Percentiles rank a stretch among this genome's conserved stretches.
Evolutionary conservation across 2,113 vertebrate genomes (phyloP).

Genomic region (Procavia capensis): DNA sequence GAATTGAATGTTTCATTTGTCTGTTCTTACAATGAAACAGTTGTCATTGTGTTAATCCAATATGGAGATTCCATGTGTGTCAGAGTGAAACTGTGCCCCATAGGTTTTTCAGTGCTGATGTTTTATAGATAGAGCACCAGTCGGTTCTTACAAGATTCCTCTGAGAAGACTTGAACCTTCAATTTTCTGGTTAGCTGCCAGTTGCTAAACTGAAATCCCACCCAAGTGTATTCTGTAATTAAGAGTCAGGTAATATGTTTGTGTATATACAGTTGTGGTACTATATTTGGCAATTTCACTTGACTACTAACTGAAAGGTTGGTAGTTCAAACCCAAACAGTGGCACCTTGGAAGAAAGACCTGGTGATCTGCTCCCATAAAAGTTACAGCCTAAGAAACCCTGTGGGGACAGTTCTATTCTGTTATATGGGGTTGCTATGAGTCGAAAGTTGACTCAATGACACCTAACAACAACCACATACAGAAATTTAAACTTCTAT

Average conservation of each 20-base stretch:
- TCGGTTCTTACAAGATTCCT: neutral
- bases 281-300: neutral
- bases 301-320: neutral
- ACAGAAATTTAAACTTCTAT: neutral
- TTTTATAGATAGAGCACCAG: neutral
- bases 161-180: neutral
- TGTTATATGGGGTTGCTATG: too few species aligned
- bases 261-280: neutral
- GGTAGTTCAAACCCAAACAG: neutral
- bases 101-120: neutral
- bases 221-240: neutral
- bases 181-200: neutral
- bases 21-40: neutral
- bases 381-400: neutral
- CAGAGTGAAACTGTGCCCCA: neutral
- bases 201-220: too few species aligned
- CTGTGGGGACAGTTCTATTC: neutral
- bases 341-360: neutral
- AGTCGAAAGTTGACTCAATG: too few species aligned
- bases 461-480: neutral
- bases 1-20: neutral
- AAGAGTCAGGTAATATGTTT: neutral
- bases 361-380: neutral
- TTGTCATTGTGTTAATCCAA: neutral
- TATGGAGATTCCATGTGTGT: neutral